Conservation (phyloP, 2,113 vertebrate genomes). For the Rhinichthys klamathensis region DNA sequence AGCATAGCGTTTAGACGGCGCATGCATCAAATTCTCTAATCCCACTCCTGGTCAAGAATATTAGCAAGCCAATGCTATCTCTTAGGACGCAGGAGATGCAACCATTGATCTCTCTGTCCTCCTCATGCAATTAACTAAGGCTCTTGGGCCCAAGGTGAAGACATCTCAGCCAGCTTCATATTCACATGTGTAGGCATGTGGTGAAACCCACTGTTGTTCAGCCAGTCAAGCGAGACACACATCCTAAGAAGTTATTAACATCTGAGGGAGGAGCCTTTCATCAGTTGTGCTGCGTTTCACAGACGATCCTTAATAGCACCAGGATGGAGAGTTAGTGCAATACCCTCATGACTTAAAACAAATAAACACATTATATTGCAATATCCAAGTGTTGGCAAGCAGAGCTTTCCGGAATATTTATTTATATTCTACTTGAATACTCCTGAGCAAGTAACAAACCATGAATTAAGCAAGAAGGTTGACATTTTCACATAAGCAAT, state of each 20-base stretch:
- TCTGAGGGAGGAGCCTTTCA: constrained; percentile 30
- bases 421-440: constrained; percentile 11
- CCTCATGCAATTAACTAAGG: constrained; percentile 14
- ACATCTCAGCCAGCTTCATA: constrained; percentile 38
- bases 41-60: neutral
- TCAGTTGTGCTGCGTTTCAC: constrained; percentile 30
- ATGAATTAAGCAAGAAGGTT: neutral
- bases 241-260: constrained; percentile 47
- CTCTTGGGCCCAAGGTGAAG: constrained; percentile 20
- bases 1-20: neutral
- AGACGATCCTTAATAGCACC: constrained; percentile 23
- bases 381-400: constrained; percentile 16
- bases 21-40: neutral
- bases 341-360: constrained; percentile 34
- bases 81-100: constrained; percentile 28
- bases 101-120: constrained; percentile 48
- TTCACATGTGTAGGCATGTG: constrained; percentile 24
- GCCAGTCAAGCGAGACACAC: constrained; percentile 48
- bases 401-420: neutral
- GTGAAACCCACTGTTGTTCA: constrained; percentile 40
- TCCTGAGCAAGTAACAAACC: neutral
- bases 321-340: neutral
- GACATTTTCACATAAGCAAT: neutral
- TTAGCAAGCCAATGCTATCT: constrained; percentile 32
- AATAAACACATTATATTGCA: constrained; percentile 45